Evolutionary conservation across 2,797 vertebrate species (phyloP).

Genomic region (Graptemys geographica): DNA sequence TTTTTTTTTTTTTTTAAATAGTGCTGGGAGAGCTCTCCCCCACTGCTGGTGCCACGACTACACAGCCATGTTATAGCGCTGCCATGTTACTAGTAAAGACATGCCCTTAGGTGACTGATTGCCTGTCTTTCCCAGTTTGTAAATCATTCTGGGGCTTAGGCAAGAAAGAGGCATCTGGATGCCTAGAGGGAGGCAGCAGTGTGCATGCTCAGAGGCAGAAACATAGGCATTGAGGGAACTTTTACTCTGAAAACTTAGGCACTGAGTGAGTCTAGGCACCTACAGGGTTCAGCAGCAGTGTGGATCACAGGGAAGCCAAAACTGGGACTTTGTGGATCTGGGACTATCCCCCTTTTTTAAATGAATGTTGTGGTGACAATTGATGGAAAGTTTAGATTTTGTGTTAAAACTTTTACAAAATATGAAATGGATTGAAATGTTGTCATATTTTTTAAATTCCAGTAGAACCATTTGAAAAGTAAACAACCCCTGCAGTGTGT

Average conservation of each 20-base stretch:
- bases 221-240: neutral
- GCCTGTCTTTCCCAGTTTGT: neutral
- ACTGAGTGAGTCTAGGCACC: neutral
- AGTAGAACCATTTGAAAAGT: neutral
- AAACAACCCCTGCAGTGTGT: neutral
- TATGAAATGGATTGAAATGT: neutral
- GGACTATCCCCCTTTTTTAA: neutral
- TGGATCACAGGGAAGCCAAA: neutral
- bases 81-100: too few relatives aligned
- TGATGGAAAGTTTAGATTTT: neutral
- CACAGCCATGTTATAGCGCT: too few relatives aligned
- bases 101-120: neutral
- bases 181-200: neutral
- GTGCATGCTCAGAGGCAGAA: neutral
- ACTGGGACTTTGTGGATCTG: neutral
- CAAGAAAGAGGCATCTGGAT: neutral
- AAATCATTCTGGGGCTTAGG: neutral
- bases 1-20: too few relatives aligned
- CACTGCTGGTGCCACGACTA: too few relatives aligned
- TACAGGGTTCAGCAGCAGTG: neutral
- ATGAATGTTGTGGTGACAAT: neutral
- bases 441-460: neutral
- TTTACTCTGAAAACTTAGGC: neutral
- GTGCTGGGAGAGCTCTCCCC: too few relatives aligned
- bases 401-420: conserved; percentile 4